Base-by-base conservation (phyloP, 2,888 invertebrate genomes). In the Kryphioiulus occultus region DNA sequence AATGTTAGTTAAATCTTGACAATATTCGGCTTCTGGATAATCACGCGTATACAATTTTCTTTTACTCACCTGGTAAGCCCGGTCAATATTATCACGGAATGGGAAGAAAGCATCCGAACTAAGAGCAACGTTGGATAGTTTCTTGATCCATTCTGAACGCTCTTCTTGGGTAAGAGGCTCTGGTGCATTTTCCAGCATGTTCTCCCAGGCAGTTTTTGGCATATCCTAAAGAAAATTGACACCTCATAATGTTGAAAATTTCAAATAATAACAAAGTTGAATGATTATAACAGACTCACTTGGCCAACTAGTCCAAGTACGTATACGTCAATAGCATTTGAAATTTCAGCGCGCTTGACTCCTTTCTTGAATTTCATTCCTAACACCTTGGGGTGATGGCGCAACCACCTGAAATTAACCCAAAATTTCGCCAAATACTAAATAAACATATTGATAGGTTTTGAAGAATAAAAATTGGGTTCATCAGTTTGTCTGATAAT, bases 101-200 rank as follows among this genome's bases (percentile, higher is more conserved):
- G 99, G 99, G 93, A 99, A 99, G 94, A 99, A 99, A 0, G 99
- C 99, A 92, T 99, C 99, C 0, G 99, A 99, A 22, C 96, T 96
- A 32, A 99, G 93, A 4, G 96, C 96, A n/a, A 89, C 88, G n/a
- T 42, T 85, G 17, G 86, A 59, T 78, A 88, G 32, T n/a, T 39
- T 39, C n/a, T 26, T 26, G 92, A 92, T 26, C 91, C 91, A 90
- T 89, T 90, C 88, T 90, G 90, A 88, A 4, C 91, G 89, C 88
- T 93, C 93, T 42, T 91, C 91, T 85, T 94, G 93, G 0, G 95
- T 95, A 32, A 98, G 93, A 85, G 94, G 94, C 26, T 94, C 92
- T 0, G 98, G 98, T 5, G 95, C 94, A 88, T 93, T 93, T 68
- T 95, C 96, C 91, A 95, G 96, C 92, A 96, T 94, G 1, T 94